Base-by-base conservation (phyloP, 1,140 invertebrate species). In the Triops cancriformis region DNA sequence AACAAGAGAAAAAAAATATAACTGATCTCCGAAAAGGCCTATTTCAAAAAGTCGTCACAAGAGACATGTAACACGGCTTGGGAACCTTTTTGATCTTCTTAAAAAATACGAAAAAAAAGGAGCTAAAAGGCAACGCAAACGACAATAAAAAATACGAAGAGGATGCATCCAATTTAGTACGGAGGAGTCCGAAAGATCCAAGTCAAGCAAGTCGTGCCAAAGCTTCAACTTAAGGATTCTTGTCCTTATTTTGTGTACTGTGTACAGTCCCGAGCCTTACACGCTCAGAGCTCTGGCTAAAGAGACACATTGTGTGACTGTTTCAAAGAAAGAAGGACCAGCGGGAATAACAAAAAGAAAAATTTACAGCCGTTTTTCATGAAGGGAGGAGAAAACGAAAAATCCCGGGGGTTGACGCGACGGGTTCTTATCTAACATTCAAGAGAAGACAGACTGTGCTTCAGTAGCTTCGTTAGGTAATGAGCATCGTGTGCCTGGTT, bases 121-220 rank as follows among this genome's bases (percentile, higher is more conserved):
- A 64, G 7, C 14, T 64, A 64, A 64, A 64, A 64, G 31, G 31
- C 31, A 12, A n/a, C n/a, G n/a, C n/a, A n/a, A n/a, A n/a, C n/a
- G n/a, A 64, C 14, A 64, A 64, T 23, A n/a, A 23, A 64, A 64
- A 64, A 18, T 18, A 64, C 10, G 23, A 64, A 23, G 51, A 64
- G 51, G 51, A 64, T 64, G n/a, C 51, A 64, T 64, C 51, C 51
- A 64, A 64, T 64, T 64, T 64, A 64, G 18, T 64, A 37, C 31
- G 31, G 7, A 37, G 2, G n/a, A 23, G 51, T n/a, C 23, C 51
- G 18, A 23, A 64, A 64, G 51, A 23, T 64, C 51, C 51, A 18
- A 64, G 51, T 64, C 51, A 64, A 64, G 51, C 51, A n/a, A 64
- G n/a, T 64, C 51, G 51, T 64, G 51, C 51, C 51, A 64, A 64